Evolutionary conservation across 2,888 invertebrate species (phyloP).

Genomic region (Elmis aenea): DNA sequence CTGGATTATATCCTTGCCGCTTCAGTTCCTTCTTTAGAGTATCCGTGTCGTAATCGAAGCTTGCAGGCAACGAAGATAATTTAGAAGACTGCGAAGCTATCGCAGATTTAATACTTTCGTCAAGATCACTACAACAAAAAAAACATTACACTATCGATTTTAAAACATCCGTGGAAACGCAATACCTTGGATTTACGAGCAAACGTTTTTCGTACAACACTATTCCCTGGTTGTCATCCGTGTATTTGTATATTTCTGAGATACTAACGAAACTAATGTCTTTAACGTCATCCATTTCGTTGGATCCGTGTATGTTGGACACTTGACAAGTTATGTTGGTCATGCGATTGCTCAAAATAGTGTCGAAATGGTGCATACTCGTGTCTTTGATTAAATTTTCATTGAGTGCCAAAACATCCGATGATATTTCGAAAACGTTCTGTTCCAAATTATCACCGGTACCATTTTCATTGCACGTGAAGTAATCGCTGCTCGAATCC

Average conservation of each 20-base stretch:
- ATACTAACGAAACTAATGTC: constrained; percentile 52
- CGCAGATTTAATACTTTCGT: constrained; percentile 20
- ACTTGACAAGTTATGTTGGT: constrained; percentile 12
- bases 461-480: constrained; percentile 35
- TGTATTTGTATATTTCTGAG: constrained; percentile 70
- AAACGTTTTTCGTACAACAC: constrained; percentile 63
- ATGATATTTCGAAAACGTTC: constrained; percentile 27
- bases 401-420: background rate
- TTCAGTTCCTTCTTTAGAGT: constrained; percentile 61
- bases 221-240: constrained; percentile 66
- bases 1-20: constrained; percentile 60
- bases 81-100: constrained; percentile 26
- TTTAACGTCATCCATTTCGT: too few relatives aligned
- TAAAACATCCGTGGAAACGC: too few relatives aligned
- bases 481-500: constrained; percentile 38
- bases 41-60: constrained; percentile 63
- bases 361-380: background rate
- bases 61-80: constrained; percentile 51
- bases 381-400: background rate
- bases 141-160: too few relatives aligned
- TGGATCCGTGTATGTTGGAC: too few relatives aligned
- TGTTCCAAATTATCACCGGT: constrained; percentile 28
- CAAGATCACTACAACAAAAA: constrained; percentile 16
- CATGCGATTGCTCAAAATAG: too few relatives aligned
- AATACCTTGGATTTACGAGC: constrained; percentile 47